phyloP scores from a whole-genome alignment of 2,888 invertebrate species.

The Deilephila porcellus region DNA sequence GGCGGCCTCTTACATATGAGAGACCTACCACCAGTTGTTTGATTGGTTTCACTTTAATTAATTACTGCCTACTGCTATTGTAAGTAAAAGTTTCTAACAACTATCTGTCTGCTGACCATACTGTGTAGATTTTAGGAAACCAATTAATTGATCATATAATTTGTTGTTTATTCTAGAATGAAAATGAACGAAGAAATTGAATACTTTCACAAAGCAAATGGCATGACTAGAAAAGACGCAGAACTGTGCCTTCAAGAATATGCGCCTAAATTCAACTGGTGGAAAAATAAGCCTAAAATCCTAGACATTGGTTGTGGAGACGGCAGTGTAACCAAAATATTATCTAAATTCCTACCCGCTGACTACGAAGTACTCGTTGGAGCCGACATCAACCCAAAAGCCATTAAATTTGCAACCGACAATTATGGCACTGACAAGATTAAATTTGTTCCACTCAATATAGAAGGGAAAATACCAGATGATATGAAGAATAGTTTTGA shows the following conservation, averaged over 20 bases:
- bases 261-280: slow-evolving; percentile 27
- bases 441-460: slow-evolving; percentile 23
- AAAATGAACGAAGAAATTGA: slow-evolving; percentile 27
- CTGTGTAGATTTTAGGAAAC: no score
- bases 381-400: slow-evolving; percentile 27
- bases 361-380: slow-evolving; percentile 26
- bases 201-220: slow-evolving; percentile 7
- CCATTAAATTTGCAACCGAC: slow-evolving; percentile 26
- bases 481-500: slow-evolving; percentile 29
- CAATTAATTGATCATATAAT: background rate
- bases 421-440: slow-evolving; percentile 21
- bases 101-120: no score
- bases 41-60: no score
- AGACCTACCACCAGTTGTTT: no score
- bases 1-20: no score
- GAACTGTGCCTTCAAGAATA: slow-evolving; percentile 19
- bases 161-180: slow-evolving; percentile 20
- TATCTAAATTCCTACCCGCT: slow-evolving; percentile 25
- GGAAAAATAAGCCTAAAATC: background rate
- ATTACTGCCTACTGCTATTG: no score
- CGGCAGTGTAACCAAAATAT: slow-evolving; percentile 34
- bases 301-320: slow-evolving; percentile 37
- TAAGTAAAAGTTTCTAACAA: no score
- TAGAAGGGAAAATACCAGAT: slow-evolving; percentile 23
- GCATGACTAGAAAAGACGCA: slow-evolving; percentile 21